Conservation (phyloP, 2,888 invertebrate genomes). For the Napeogenes sylphis region DNA sequence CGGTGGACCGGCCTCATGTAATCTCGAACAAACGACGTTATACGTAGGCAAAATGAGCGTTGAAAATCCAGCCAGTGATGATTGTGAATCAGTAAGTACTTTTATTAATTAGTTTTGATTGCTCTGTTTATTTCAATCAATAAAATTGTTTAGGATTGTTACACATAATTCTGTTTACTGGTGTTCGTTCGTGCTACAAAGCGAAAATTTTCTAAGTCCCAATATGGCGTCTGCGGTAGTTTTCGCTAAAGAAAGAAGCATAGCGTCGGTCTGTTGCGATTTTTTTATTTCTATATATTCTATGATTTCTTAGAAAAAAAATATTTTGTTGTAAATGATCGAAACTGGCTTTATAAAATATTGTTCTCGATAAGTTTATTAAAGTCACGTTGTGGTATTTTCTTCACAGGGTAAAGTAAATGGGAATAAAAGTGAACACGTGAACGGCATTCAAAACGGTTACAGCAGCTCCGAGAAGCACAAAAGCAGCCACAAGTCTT, state of each 20-base stretch:
- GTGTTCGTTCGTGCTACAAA: conserved; percentile 67
- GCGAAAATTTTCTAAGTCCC: conserved; percentile 84
- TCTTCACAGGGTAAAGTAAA: conserved; percentile 70
- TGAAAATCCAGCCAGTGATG: conserved; percentile 79
- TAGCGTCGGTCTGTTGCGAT: conserved; percentile 56
- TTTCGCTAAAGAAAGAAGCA: conserved; percentile 61
- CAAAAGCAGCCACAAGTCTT: conserved; percentile 81
- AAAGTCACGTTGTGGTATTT: conserved; percentile 21
- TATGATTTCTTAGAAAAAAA: conserved; percentile 16
- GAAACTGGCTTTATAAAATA: neutral
- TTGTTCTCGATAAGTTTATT: neutral
- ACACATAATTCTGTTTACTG: conserved; percentile 61
- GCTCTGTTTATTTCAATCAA: conserved; percentile 32
- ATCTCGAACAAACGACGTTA: conserved; percentile 60
- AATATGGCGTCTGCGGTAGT: conserved; percentile 91
- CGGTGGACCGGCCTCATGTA: conserved; percentile 61
- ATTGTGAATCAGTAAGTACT: conserved; percentile 79
- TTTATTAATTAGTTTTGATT: conserved; percentile 41
- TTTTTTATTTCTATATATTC: conserved; percentile 20
- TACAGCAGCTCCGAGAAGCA: conserved; percentile 78
- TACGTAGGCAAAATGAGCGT: conserved; percentile 81
- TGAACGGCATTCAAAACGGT: conserved; percentile 90
- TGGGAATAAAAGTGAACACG: conserved; percentile 78
- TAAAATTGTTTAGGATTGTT: conserved; percentile 23
- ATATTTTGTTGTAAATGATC: neutral